Evolutionary conservation across 1,140 invertebrate species (phyloP).

Genomic region (Adelges cooleyi): DNA sequence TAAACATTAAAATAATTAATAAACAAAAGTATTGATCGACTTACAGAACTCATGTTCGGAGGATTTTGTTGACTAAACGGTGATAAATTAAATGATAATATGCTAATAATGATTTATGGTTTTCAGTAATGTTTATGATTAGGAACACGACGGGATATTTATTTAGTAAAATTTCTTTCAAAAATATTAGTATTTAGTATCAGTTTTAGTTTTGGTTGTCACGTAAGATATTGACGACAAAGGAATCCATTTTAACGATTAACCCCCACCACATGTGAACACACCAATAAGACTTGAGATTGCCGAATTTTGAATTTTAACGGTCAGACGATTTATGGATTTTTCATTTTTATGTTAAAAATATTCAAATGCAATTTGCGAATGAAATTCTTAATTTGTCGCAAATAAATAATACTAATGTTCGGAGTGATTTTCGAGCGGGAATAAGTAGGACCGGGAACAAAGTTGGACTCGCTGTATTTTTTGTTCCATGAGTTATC

Average conservation of each 20-base stretch:
- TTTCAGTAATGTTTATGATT: not conserved
- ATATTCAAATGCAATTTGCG: too few species aligned
- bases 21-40: not conserved
- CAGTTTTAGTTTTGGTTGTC: not conserved
- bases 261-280: not conserved
- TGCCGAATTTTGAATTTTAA: not conserved
- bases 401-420: too few species aligned
- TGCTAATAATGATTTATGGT: too few species aligned
- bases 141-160: not conserved
- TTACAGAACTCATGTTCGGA: conserved; percentile 14
- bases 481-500: conserved; percentile 3
- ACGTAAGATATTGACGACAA: not conserved
- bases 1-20: conserved; percentile 4
- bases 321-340: too few species aligned
- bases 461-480: not conserved
- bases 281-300: not conserved
- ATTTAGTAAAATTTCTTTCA: not conserved
- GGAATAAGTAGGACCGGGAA: too few species aligned
- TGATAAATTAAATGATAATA: too few species aligned
- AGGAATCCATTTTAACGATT: conserved; percentile 22
- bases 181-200: not conserved
- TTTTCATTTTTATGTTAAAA: too few species aligned
- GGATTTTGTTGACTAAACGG: not conserved
- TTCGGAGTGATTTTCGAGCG: too few species aligned
- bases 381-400: too few species aligned